These are phyloP conservation scores for Chloroclystis v-ata DNA, from an alignment of 2,888 invertebrate genomes.

Conservation along the genomic window DNA sequence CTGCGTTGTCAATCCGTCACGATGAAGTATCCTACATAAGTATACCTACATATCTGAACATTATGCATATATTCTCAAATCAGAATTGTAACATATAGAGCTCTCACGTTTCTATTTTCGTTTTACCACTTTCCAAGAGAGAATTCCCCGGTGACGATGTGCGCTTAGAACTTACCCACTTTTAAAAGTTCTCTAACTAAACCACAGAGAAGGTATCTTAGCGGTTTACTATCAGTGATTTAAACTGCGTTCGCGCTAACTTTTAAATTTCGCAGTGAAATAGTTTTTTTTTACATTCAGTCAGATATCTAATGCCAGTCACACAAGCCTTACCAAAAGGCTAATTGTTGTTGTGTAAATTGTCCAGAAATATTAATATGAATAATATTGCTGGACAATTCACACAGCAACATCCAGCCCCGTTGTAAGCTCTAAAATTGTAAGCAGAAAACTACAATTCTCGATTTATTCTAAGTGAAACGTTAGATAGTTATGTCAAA, in stretches of 20 bases:
- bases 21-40: too few species aligned
- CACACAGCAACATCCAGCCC: too few species aligned
- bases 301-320: too few species aligned
- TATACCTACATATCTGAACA: neutral
- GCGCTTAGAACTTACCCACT: conserved; percentile 13
- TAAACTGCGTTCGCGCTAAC: neutral
- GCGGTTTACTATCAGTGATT: too few species aligned
- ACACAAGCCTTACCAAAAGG: too few species aligned
- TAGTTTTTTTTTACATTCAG: too few species aligned
- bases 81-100: conserved; percentile 14
- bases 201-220: conserved; percentile 1
- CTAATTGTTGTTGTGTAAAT: too few species aligned
- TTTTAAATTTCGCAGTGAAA: too few species aligned
- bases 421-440: conserved; percentile 4
- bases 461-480: neutral
- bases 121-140: conserved; percentile 22
- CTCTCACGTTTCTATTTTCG: conserved; percentile 25
- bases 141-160: conserved; percentile 21
- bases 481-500: neutral
- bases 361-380: too few species aligned
- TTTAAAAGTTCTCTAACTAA: conserved; percentile 5
- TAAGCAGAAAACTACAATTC: too few species aligned
- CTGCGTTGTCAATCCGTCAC: too few species aligned
- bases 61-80: neutral
- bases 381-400: too few species aligned